These are phyloP conservation scores for Agrochola lychnidis DNA, from an alignment of 2,888 invertebrate genomes.

Conservation along the genomic window DNA sequence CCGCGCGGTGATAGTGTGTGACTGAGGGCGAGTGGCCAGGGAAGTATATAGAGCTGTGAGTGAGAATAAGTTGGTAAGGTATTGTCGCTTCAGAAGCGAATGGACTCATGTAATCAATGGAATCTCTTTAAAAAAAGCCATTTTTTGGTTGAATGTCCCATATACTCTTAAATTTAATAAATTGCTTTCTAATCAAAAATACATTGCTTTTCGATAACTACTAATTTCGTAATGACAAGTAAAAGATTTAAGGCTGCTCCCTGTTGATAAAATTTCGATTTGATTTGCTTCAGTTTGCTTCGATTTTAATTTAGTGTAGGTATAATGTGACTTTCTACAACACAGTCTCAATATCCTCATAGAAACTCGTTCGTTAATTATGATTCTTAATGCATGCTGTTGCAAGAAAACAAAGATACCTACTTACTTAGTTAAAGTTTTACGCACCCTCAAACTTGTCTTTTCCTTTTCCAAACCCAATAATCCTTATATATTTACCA, in stretches of 20 bases:
- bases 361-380: not conserved
- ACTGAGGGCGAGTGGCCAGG: slow-evolving; percentile 22
- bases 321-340: not conserved
- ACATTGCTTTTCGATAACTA: too few relatives aligned
- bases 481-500: slow-evolving; percentile 50
- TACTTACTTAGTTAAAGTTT: not conserved
- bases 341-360: not conserved
- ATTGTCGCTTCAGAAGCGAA: not conserved
- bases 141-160: not conserved
- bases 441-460: not conserved
- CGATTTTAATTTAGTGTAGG: too few relatives aligned
- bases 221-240: too few relatives aligned
- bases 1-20: slow-evolving; percentile 53
- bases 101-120: too few relatives aligned
- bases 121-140: not conserved
- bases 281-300: not conserved
- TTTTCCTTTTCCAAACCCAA: slow-evolving; percentile 1
- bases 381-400: too few relatives aligned
- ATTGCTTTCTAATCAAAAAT: too few relatives aligned
- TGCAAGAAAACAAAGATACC: not conserved
- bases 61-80: not conserved
- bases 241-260: not conserved
- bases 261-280: not conserved
- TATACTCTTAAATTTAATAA: too few relatives aligned
- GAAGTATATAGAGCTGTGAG: slow-evolving; percentile 44